Evolutionary conservation across 2,113 vertebrate species (phyloP), one percentile per base, ranked within the genome.

Genomic region (Tympanuchus pallidicinctus): DNA sequence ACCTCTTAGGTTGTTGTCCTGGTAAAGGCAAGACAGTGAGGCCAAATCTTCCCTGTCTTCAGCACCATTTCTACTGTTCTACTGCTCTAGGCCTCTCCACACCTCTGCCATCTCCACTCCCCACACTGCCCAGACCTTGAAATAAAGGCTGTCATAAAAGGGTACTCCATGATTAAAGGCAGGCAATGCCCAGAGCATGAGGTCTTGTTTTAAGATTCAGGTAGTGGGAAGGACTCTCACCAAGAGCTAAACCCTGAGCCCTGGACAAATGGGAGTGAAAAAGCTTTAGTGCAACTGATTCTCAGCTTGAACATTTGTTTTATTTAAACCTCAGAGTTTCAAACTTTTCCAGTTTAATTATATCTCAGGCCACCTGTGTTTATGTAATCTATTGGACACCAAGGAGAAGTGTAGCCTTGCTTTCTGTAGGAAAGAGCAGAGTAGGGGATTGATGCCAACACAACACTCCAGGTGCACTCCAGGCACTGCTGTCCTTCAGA

Each of bases 161-260:
- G 3, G 2, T 71, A 24, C 8, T 27, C 56, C 42, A 24, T 24
- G 71, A 14, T 12, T 3, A 4, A 45, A 70, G 34, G 19, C 6
- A 34, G 34, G 2, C 0, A 0, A 16, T 82, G 14, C 27, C 63
- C 20, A 21, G 57, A 69, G 15, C 0, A 0, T 66, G 56, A 43
- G 59, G 10, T 11, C 16, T 59, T 70, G 71, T 72, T 77, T 77
- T 32, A 52, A 61, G 4, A 25, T 10, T 52, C 4, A 4, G 14
- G 10, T n/a, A 50, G 32, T 27, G n/a, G 40, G 45, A 69, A 82
- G 28, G 28, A 50, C 1, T 4, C 11, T 27, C 7, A 28, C 4
- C 18, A 13, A 60, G 10, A 64, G 50, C 8, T 36, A 82, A 85
- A 82, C 50, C 16, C 34, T 67, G 4, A 82, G 27, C 10, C 22